Base-by-base conservation (phyloP, 2,888 invertebrate genomes). In the Drosophila mulleri region DNA sequence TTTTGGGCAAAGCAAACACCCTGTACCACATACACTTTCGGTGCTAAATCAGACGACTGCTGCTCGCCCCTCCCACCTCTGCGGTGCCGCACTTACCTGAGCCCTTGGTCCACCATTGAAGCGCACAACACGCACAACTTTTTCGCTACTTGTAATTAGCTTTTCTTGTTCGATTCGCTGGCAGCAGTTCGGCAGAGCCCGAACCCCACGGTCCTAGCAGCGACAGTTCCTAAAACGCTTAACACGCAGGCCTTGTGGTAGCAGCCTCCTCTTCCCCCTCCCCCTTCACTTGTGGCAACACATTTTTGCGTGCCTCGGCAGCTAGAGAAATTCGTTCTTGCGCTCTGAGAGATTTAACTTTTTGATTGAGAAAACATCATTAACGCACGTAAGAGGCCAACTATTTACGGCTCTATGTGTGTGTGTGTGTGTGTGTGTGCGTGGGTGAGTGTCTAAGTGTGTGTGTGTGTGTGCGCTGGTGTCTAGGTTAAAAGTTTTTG, bases 301-400 rank as follows among this genome's bases (percentile, higher is more conserved):
- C 75, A 85, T 82, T 82, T 83, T 81, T 88, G 83, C 90, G 83
- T 79, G 75, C 80, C 70, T 77, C 68, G 74, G 70, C 67, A 70
- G 68, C 77, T 67, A 68, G 80, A 65, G 64, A 84, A 82, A 76
- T 73, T 88, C 70, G 69, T 72, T 76, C 88, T 79, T 82, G 61
- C 84, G 82, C 85, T 80, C 76, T 71, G 73, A 71, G 88, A 84
- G 83, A 89, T 84, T 90, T 85, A 83, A 89, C 89, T 89, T 91
- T 90, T 89, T 91, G 91, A 91, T 91, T 91, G 89, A 83, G 82
- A 87, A 90, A 91, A 90, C 88, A 90, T 90, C 89, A 90, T 91
- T 89, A 89, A 89, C 90, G 85, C 88, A 89, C 88, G 81, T 88
- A 86, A 87, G 83, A 83, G 87, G 69, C 83, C 83, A 84, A 84